These are phyloP conservation scores for Suricata suricatta DNA, from an alignment of 2,113 vertebrate species.

Conservation along the genomic window DNA sequence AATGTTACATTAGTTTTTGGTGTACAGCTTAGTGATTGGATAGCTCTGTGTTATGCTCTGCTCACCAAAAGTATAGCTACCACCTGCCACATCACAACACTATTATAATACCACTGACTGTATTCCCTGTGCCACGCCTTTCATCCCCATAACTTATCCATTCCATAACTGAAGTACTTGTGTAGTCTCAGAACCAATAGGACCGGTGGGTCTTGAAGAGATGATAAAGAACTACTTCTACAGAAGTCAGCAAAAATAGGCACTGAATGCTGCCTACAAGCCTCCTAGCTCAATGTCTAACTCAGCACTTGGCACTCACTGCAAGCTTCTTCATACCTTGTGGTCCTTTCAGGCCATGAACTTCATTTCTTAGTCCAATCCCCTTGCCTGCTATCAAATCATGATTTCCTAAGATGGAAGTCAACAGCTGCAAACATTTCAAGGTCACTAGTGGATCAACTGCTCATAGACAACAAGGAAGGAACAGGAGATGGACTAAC, in stretches of 20 bases:
- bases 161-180: not conserved
- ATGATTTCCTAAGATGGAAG: not conserved
- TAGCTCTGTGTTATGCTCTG: not conserved
- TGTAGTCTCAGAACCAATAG: not conserved
- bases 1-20: not conserved
- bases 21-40: not conserved
- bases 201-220: not conserved
- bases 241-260: slow-evolving; percentile 1
- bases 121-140: not conserved
- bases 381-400: not conserved
- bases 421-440: not conserved
- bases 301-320: not conserved
- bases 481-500: not conserved
- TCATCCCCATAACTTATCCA: not conserved
- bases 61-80: not conserved
- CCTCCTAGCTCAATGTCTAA: not conserved
- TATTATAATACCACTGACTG: not conserved
- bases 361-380: not conserved
- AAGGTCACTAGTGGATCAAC: not conserved
- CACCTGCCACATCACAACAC: not conserved
- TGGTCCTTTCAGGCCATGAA: not conserved
- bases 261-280: not conserved
- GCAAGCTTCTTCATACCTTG: not conserved
- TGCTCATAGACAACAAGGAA: not conserved
- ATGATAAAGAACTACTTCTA: not conserved